Evolutionary conservation across 2,113 vertebrate genomes (phyloP), one percentile per base, ranked within the genome.

Genomic region (Rhagologus leucostigma): DNA sequence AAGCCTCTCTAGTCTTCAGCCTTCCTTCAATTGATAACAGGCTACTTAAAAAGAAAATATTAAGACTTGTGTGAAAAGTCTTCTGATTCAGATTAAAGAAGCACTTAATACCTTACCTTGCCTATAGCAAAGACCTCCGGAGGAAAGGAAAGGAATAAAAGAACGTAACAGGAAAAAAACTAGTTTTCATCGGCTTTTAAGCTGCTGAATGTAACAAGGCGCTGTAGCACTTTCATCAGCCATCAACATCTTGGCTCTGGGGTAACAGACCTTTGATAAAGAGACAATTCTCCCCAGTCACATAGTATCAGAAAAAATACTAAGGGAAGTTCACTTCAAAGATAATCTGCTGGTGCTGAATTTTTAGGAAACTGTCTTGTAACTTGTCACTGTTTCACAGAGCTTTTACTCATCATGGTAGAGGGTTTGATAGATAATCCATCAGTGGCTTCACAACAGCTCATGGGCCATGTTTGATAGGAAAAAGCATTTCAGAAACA

Each of bases 31-130:
- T 21, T 91, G 82, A 91, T 47, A 55, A 62, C n/a, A 89, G n/a
- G 15, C 21, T 82, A 60, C 65, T 92, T 87, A 52, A 94, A 96
- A 87, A 84, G 73, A 84, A 91, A 91, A 79, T 92, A 84, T 90
- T 91, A 94, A 91, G 84, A 13, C 33, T 82, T 79, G 11, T 57
- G 29, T 67, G 39, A 80, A 88, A 95, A 69, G 41, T 75, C 56
- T 94, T 92, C 80, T 71, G 79, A 93, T 96, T 94, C 76, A 93
- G 62, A 91, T 91, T 91, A 93, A 94, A 94, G 84, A 53, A 94
- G 21, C n/a, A 67, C 33, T 97, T 95, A 93, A 59, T 46, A 96
- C 13, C 37, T 87, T 91, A 76, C 65, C 18, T 50, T 86, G 53
- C 50, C 77, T 65, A 65, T 35, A 85, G 46, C 74, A 90, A 90